Conservation (phyloP, 2,113 vertebrate genomes). For the Numenius arquata region DNA sequence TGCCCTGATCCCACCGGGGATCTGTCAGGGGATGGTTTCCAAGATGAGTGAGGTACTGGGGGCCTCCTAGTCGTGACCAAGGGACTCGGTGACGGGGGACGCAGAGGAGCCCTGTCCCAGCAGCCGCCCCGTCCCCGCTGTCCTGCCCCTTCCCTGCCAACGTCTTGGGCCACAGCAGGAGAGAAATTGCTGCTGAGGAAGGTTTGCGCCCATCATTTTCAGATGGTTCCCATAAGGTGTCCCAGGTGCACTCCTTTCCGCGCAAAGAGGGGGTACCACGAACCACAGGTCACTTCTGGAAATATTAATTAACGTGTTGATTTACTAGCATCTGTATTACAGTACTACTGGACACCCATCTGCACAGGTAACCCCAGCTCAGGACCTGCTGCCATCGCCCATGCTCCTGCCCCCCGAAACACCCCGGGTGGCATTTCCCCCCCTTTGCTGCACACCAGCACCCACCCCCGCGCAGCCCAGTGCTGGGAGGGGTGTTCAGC, state of each 20-base stretch:
- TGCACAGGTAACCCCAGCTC: background rate
- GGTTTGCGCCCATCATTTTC: background rate
- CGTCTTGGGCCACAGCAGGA: background rate
- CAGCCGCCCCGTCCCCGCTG: rapidly evolving
- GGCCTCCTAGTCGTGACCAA: rapidly evolving
- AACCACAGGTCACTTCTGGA: background rate
- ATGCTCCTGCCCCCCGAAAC: background rate
- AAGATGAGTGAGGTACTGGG: no score
- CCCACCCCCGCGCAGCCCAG: rapidly evolving
- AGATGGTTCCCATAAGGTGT: background rate
- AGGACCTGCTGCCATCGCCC: background rate
- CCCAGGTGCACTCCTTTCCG: rapidly evolving
- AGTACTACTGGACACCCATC: background rate
- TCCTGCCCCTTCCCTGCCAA: background rate
- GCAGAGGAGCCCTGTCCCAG: background rate
- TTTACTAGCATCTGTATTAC: background rate
- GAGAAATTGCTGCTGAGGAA: background rate
- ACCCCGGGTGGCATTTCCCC: background rate
- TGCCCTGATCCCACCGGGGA: background rate
- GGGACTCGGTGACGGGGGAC: rapidly evolving
- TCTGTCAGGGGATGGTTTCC: background rate
- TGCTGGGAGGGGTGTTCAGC: background rate
- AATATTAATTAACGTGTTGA: rapidly evolving
- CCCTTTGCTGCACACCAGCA: rapidly evolving
- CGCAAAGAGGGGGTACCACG: background rate